Evolutionary conservation across 2,888 invertebrate genomes (phyloP), one percentile per base, ranked within the genome.

Genomic region (Charanyca ferruginea): DNA sequence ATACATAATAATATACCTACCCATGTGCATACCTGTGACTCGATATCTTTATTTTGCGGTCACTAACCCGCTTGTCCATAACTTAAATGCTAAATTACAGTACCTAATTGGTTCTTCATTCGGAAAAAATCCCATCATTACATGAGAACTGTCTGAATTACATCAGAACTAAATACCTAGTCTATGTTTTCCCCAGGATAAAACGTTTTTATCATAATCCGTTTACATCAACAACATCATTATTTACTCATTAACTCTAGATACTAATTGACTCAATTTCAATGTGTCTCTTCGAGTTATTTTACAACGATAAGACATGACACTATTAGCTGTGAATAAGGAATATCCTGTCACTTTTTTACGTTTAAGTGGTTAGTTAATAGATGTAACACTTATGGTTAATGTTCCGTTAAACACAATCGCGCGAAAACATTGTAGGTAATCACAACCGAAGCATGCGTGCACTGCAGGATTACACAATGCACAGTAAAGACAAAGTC

Each of bases 221-320:
- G 25, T 22, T 45, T 4, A 47, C 16, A 35, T 25, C 3, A 63
- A 70, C 25, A 55, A 32, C 41, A 62, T 3, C 11, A 48, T 67
- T 47, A 48, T 48, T 42, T n/a, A 48, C 9, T 0, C 48, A 53
- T 47, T 22, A 58, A 8, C 16, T n/a, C 2, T 18, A n/a, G n/a
- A n/a, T n/a, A 22, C 20, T 48, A 53, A 47, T 48, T 60, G 20
- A 42, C 0, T 48, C 1, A 13, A n/a, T 62, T 54, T 13, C 5
- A 41, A 38, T 25, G 25, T 1, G 16, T 28, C 16, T 4, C n/a
- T 20, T 28, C 18, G 20, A n/a, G 42, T 48, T 2, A 32, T 54
- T 4, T 25, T n/a, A 35, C 22, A 48, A 67, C 18, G 41, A 41
- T 13, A 23, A 23, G 25, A 13, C 13, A n/a, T 41, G 25, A 11